Evolutionary conservation across 2,888 invertebrate genomes (phyloP).

Genomic region (Leptodirus hochenwartii): DNA sequence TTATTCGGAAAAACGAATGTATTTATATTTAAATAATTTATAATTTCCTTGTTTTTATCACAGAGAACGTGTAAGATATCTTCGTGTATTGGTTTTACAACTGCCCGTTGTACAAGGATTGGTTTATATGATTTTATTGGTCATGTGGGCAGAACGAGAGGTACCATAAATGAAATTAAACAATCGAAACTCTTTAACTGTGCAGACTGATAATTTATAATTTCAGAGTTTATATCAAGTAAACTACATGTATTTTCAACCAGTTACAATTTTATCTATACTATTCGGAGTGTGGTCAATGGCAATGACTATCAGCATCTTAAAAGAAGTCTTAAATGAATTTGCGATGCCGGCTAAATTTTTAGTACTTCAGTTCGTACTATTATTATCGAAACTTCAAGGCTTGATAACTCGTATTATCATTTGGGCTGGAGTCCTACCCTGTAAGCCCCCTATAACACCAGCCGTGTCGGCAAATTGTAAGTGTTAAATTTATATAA

Average conservation of each 20-base stretch:
- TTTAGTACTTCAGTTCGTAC: constrained; percentile 41
- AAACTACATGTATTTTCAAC: constrained; percentile 43
- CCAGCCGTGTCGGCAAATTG: constrained; percentile 46
- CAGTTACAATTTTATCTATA: constrained; percentile 43
- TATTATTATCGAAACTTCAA: constrained; percentile 50
- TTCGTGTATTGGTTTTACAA: constrained; percentile 45
- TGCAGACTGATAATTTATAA: constrained; percentile 10
- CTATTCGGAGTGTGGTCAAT: constrained; percentile 51
- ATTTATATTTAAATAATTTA: background rate
- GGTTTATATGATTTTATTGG: constrained; percentile 36
- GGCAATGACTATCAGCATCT: constrained; percentile 38
- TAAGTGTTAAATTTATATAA: constrained; percentile 26
- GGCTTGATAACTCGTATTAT: constrained; percentile 37
- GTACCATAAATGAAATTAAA: constrained; percentile 25
- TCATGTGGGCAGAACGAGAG: constrained; percentile 46
- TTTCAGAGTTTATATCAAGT: constrained; percentile 37
- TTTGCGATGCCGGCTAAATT: constrained; percentile 31
- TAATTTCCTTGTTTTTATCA: constrained; percentile 16
- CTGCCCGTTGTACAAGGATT: constrained; percentile 48
- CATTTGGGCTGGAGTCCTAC: constrained; percentile 34
- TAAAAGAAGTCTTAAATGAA: constrained; percentile 27
- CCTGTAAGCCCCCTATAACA: constrained; percentile 44
- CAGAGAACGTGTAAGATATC: constrained; percentile 33
- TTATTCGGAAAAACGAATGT: background rate
- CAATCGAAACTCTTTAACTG: background rate